Conservation (phyloP, 2,113 vertebrate genomes). For the Pseudorhombus dupliciocellatus region DNA sequence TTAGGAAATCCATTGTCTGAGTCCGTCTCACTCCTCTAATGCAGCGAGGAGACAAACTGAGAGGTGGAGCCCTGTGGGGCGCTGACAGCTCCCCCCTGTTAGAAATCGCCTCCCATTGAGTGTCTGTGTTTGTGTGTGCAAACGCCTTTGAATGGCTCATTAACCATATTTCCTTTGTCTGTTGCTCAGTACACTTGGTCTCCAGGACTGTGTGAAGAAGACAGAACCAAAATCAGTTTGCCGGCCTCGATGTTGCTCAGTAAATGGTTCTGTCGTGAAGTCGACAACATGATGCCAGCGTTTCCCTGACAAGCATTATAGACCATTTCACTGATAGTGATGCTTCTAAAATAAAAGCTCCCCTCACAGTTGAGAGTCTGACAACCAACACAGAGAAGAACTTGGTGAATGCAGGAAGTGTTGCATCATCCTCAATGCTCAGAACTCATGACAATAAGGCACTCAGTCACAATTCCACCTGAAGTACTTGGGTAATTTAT, state of each 20-base stretch:
- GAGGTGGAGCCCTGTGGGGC: slow-evolving; percentile 18
- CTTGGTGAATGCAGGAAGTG: not conserved
- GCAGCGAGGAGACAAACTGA: slow-evolving; percentile 5
- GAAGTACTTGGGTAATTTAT: no score
- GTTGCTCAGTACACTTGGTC: slow-evolving; percentile 1
- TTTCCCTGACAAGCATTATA: slow-evolving; percentile 17
- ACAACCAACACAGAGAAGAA: slow-evolving; percentile 3
- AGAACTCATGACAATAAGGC: not conserved
- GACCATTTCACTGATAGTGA: slow-evolving; percentile 5
- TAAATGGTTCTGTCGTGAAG: slow-evolving; percentile 12
- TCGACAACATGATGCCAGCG: slow-evolving; percentile 1
- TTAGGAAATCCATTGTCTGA: not conserved
- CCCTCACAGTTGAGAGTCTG: not conserved
- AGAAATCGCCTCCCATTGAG: slow-evolving; percentile 9
- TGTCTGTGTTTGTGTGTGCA: slow-evolving; percentile 33
- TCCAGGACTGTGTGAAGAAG: not conserved
- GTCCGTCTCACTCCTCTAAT: slow-evolving; percentile 1
- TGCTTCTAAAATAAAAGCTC: not conserved
- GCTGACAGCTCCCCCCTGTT: slow-evolving; percentile 32
- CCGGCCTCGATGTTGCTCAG: slow-evolving; percentile 2
- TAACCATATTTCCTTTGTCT: slow-evolving; percentile 7
- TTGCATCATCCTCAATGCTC: slow-evolving; percentile 4
- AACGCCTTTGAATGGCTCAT: slow-evolving; percentile 28
- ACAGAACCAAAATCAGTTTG: not conserved
- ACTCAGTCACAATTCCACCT: not conserved